Conservation (phyloP, 2,113 vertebrate genomes). For the Sylvia atricapilla region DNA sequence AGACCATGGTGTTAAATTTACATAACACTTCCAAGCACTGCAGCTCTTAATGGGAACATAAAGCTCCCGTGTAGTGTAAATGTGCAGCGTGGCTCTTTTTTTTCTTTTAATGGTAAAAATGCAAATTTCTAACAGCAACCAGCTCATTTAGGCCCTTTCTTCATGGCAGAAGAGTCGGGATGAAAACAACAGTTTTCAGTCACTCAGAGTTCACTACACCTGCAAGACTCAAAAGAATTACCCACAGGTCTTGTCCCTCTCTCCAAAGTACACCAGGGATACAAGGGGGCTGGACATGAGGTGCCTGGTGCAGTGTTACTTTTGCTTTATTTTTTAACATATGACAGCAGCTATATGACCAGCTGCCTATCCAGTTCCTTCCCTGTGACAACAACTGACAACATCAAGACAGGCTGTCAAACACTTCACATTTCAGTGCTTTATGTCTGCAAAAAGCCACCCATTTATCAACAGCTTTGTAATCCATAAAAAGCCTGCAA, state of each 20-base stretch:
- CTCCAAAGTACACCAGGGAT: background rate
- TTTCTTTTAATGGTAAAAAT: background rate
- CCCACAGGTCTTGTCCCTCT: background rate
- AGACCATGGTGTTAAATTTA: background rate
- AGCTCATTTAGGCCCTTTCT: background rate
- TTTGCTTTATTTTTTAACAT: background rate
- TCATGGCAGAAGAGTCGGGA: background rate
- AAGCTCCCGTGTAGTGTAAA: background rate
- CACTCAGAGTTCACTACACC: background rate
- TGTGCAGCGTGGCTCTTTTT: background rate
- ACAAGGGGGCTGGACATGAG: background rate
- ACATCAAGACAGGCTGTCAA: background rate
- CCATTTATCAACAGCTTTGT: conserved; percentile 11
- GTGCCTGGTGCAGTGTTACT: background rate
- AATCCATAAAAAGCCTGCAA: conserved; percentile 12
- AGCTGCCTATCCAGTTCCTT: background rate
- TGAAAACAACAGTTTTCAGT: background rate
- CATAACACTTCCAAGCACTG: background rate
- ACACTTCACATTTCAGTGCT: background rate
- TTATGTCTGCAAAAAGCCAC: background rate
- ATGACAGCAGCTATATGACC: background rate
- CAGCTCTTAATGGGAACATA: background rate
- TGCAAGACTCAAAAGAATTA: background rate
- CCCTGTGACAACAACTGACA: background rate
- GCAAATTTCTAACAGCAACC: background rate